A percentile compares a stretch with the other conserved stretches of the same genome.
These are phyloP conservation scores for Nasonovia ribisnigri DNA, from an alignment of 2,888 invertebrate genomes.

Conservation along the genomic window DNA sequence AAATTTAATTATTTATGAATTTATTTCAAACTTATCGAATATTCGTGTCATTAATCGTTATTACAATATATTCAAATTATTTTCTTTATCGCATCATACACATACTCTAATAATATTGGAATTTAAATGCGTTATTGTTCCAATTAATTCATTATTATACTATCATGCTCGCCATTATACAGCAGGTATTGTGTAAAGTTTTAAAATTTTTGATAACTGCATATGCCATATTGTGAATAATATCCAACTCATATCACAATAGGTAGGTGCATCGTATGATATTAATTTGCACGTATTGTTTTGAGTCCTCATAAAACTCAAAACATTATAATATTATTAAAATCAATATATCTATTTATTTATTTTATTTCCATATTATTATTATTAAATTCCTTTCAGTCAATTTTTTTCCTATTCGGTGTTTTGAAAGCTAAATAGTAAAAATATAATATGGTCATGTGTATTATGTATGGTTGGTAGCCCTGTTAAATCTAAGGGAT, in stretches of 20 bases:
- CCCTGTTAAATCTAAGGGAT: not conserved
- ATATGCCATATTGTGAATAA: not conserved
- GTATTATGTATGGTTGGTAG: not conserved
- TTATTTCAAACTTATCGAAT: not conserved
- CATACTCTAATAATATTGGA: not conserved
- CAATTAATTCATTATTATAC: not conserved
- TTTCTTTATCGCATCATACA: not conserved
- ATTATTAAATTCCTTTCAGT: not conserved
- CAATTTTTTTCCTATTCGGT: not conserved
- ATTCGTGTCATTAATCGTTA: not conserved
- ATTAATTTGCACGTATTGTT: not conserved
- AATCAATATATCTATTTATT: not conserved
- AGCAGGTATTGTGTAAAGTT: not conserved
- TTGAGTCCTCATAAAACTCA: not conserved
- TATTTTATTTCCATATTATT: not conserved
- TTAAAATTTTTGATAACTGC: not conserved
- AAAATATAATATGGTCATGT: not conserved
- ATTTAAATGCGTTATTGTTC: not conserved
- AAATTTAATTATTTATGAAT: not conserved
- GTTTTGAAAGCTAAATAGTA: not conserved
- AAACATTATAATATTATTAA: not conserved
- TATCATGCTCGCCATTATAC: not conserved
- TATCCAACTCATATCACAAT: not conserved
- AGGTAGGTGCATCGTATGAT: not conserved
- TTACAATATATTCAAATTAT: not conserved